Evolutionary conservation across 2,797 vertebrate species (phyloP).

Genomic region (Glossophaga mutica): DNA sequence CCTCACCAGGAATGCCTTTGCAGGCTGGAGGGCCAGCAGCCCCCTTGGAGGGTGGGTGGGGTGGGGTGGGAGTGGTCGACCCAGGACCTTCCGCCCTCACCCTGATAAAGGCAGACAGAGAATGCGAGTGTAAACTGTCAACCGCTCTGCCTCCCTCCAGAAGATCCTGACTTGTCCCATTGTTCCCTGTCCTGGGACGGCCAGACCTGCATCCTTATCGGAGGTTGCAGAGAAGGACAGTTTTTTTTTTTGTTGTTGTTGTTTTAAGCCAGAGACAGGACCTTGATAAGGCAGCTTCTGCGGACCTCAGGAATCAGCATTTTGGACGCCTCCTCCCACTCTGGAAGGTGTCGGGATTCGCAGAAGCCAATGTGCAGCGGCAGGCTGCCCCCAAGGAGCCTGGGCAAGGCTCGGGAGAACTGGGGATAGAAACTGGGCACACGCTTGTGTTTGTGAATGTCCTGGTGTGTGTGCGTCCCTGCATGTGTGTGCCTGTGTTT

Average conservation of each 20-base stretch:
- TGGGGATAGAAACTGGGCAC: too few species aligned
- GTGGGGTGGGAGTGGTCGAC: not conserved
- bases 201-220: not conserved
- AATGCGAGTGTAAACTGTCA: not conserved
- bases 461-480: not conserved
- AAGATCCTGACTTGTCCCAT: not conserved
- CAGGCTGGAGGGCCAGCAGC: not conserved
- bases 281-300: not conserved
- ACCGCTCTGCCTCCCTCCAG: not conserved
- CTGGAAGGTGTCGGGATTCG: too few species aligned
- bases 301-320: not conserved
- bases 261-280: not conserved
- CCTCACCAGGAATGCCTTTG: not conserved
- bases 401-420: not conserved
- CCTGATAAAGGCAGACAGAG: not conserved
- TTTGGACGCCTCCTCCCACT: accelerated
- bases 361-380: accelerated
- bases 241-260: too few species aligned
- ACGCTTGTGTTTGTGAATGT: not conserved
- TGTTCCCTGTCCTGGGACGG: not conserved
- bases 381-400: not conserved
- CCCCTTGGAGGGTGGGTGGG: not conserved
- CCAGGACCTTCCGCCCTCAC: not conserved
- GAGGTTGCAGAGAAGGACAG: not conserved
- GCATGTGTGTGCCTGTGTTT: too few species aligned